phyloP scores from a whole-genome alignment of 1,140 invertebrate genomes.

The Trichonephila clavata region DNA sequence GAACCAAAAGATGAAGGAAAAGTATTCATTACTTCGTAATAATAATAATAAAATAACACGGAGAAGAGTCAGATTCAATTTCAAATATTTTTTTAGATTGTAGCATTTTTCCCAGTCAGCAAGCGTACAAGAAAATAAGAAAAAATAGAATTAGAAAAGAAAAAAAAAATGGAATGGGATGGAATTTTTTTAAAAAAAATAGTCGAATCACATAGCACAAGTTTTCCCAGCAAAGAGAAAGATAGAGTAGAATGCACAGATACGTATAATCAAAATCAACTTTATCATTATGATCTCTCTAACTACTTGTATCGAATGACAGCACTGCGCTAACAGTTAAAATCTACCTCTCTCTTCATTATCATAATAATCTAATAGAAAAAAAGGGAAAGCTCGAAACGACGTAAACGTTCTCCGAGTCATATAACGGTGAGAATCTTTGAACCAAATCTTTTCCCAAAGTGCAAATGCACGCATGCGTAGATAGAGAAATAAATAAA shows the following conservation, averaged over 20 bases:
- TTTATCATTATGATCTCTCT: conserved; percentile 23
- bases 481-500: conserved; percentile 11
- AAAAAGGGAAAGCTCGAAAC: neutral
- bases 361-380: conserved; percentile 22
- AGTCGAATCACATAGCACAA: neutral
- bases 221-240: neutral
- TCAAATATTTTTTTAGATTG: neutral
- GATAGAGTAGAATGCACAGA: neutral
- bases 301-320: conserved; percentile 15
- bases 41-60: neutral
- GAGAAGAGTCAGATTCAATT: neutral
- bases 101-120: conserved; percentile 30
- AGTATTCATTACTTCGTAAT: neutral
- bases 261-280: conserved; percentile 39
- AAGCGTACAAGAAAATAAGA: neutral
- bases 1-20: neutral
- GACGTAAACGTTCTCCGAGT: neutral
- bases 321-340: neutral
- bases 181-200: neutral
- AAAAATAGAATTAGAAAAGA: neutral
- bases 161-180: neutral
- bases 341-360: neutral
- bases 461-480: conserved; percentile 33
- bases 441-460: conserved; percentile 26
- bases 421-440: conserved; percentile 41